Base-by-base conservation (phyloP, 2,888 invertebrate genomes). In the Eustalomyia histrio region DNA sequence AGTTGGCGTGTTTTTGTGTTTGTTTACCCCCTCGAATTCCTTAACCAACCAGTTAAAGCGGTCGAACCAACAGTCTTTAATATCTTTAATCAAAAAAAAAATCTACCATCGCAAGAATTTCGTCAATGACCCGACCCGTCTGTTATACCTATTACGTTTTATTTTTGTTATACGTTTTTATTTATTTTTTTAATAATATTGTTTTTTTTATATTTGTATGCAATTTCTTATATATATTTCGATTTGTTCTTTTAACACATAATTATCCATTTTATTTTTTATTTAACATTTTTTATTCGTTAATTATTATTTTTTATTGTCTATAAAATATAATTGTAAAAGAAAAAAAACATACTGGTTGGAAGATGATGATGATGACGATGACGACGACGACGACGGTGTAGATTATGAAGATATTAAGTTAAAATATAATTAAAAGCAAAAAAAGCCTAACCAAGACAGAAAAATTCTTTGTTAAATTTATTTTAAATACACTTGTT, bases 321-420 rank as follows among this genome's bases (percentile, higher is more conserved):
- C n/a, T n/a, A n/a, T n/a, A n/a, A n/a, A n/a, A n/a, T n/a, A n/a
- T 14, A 76, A 71, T 12, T 5, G 57, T 47, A 69, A 29, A 55
- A 6, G n/a, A 47, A 16, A 24, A 52, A 43, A 39, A 21, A 69
- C 39, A 53, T 21, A 50, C 14, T 69, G 68, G 63, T 69, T 58
- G 64, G 63, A 58, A 29, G 67, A 55, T 67, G 60, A 69, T 47
- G 74, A 75, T 43, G 67, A n/a, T n/a, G n/a, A n/a, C n/a, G n/a
- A n/a, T n/a, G n/a, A 55, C 55, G 60, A 69, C 55, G 74, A 55
- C 55, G 60, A 69, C 55, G 74, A 75, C 53, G 69, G 55, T 33
- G 39, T 58, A 47, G 39, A 35, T 74, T 60, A 60, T 53, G 57
- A 73, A 29, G 65, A 61, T 55, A 63, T 64, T 73, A 79, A 73